These are phyloP conservation scores for Zosterops hypoxanthus DNA, from an alignment of 2,113 vertebrate species.

Conservation along the genomic window DNA sequence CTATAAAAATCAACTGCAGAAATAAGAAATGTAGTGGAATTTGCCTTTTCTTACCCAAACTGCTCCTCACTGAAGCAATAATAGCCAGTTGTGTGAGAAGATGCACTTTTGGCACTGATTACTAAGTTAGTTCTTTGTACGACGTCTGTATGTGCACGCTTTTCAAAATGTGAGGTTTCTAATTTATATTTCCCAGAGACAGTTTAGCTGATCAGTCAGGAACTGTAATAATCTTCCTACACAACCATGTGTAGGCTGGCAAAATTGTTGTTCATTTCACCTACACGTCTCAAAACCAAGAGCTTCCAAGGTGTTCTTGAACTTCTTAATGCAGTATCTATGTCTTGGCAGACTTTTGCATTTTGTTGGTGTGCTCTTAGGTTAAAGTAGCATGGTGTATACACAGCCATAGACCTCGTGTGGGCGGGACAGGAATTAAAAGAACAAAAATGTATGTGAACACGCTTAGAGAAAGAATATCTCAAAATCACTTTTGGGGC, in stretches of 20 bases:
- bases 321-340: background rate
- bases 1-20: background rate
- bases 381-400: background rate
- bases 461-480: background rate
- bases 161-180: background rate
- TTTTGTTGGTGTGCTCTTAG: background rate
- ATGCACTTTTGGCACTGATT: background rate
- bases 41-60: background rate
- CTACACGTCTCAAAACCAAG: background rate
- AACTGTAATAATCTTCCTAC: conserved; percentile 42
- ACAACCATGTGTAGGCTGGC: background rate
- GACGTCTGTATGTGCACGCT: background rate
- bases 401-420: background rate
- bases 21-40: background rate
- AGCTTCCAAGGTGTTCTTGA: background rate
- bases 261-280: conserved; percentile 51
- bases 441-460: background rate
- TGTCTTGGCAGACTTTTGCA: background rate
- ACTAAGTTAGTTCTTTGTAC: background rate
- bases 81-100: background rate
- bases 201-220: conserved; percentile 31
- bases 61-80: background rate
- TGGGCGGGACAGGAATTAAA: background rate
- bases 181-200: conserved; percentile 26
- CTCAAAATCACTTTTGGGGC: background rate